Conservation (phyloP, 2,113 vertebrate species). For the Motacilla tschutschensis region DNA sequence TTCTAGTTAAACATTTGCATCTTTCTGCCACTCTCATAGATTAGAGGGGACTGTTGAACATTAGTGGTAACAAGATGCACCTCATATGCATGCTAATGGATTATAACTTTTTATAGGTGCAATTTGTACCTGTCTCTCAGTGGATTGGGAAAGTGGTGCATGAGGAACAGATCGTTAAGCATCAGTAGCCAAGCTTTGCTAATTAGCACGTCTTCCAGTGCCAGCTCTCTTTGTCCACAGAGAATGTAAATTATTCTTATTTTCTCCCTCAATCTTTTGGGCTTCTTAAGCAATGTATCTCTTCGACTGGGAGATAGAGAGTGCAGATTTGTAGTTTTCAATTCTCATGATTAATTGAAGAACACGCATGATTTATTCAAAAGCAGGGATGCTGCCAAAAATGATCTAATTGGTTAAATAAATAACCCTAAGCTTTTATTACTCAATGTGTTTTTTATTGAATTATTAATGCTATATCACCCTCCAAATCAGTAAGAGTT, state of each 20-base stretch:
- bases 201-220: constrained; percentile 25
- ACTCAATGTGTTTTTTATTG: constrained; percentile 43
- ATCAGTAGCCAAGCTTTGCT: neutral
- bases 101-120: constrained; percentile 36
- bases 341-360: constrained; percentile 61
- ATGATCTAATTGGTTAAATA: constrained; percentile 69
- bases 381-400: constrained; percentile 49
- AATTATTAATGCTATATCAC: constrained; percentile 60
- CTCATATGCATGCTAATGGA: neutral
- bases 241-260: neutral
- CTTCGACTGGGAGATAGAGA: neutral
- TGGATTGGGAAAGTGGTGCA: neutral
- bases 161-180: neutral
- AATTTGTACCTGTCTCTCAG: constrained; percentile 16
- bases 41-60: neutral
- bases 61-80: neutral
- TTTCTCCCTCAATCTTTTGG: neutral
- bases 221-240: constrained; percentile 18
- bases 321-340: constrained; percentile 33
- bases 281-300: neutral
- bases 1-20: neutral
- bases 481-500: constrained; percentile 42
- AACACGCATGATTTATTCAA: constrained; percentile 41
- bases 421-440: constrained; percentile 61
- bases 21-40: neutral